Evolutionary conservation across 2,113 vertebrate species (phyloP), one percentile per base, ranked within the genome.

Genomic region (Apteryx owenii): DNA sequence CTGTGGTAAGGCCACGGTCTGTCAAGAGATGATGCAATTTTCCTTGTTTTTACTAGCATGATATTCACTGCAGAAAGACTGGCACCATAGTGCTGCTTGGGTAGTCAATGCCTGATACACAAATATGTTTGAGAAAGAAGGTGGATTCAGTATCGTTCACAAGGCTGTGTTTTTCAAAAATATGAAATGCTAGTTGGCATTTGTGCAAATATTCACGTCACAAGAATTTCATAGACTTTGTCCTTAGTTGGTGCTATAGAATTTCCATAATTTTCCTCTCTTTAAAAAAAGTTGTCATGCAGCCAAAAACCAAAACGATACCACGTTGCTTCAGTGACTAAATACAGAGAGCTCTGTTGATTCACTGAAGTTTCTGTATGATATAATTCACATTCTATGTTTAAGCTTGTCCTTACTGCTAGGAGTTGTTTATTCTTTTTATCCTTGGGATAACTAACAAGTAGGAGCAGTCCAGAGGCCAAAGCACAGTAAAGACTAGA

Each of bases 151-250:
- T 42, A 21, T 40, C 51, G 22, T 56, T 56, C 51, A 22, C 20
- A 29, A 54, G 19, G 12, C 54, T 17, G 3, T 9, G n/a, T 40
- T 22, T 92, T 86, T 86, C 73, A 94, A 44, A 82, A 60, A 58
- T 5, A 44, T 28, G n/a, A 64, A 81, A 70, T 82, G 81, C 31
- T 76, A 66, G 12, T 13, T 12, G 28, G 4, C 54, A 64, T 84
- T 93, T 69, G n/a, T 79, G 51, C 92, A 86, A 91, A 73, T 12
- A 61, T 53, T 87, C 48, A 56, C 85, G 56, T 84, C 40, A 70
- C 33, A 51, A 58, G 58, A 19, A 75, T 90, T 84, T 86, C 40
- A 38, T 13, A 68, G 28, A 12, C 21, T 77, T 93, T 83, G 54
- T 86, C 65, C 11, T 89, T 92, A 28, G 36, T 90, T 68, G 36